Evolutionary conservation across 2,797 vertebrate species (phyloP), one percentile per base, ranked within the genome.

Genomic region (Sebastes variabilis): DNA sequence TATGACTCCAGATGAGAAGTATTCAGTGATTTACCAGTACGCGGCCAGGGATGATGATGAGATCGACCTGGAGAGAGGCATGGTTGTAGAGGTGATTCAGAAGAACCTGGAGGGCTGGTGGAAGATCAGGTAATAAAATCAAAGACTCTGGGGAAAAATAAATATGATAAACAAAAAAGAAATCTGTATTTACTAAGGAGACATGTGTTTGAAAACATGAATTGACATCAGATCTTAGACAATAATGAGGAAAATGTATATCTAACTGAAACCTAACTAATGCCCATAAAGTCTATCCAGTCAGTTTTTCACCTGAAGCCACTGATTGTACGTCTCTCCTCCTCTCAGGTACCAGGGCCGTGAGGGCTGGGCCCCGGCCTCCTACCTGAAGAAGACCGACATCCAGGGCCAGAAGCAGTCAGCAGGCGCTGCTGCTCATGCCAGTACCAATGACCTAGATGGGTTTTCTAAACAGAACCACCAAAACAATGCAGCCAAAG

Each of bases 21-120:
- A 99, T 85, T 96, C 96, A 0, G 99, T 98, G 77, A 96, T 99
- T 93, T 99, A 99, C 88, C 97, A 97, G 0, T 99, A 99, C 71
- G 85, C 96, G 0, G 98, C 99, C 66, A 95, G 98, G 4, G 99
- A 99, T 88, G 93, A 98, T 90, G 99, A 99, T 78, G 99, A 99
- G 87, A 98, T 99, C 4, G 97, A 97, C 89, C 94, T 99, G 92
- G 98, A 99, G 92, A 97, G 95, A 86, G 99, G 98, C 38, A 97
- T 96, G 77, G 82, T 97, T 75, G 99, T 99, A 42, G 98, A 98
- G 87, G 97, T 99, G 86, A 96, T 98, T 83, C 98, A 99, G 96
- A 99, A 97, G 93, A 99, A 99, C 92, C 92, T 99, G 93, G 98
- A 99, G 91, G 99, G 99, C 91, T 99, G 99, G 99, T 99, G 99